Percentiles rank a stretch among this genome's conserved stretches.
phyloP scores from a whole-genome alignment of 2,113 vertebrate genomes.

The Sporophila hypoxantha region DNA sequence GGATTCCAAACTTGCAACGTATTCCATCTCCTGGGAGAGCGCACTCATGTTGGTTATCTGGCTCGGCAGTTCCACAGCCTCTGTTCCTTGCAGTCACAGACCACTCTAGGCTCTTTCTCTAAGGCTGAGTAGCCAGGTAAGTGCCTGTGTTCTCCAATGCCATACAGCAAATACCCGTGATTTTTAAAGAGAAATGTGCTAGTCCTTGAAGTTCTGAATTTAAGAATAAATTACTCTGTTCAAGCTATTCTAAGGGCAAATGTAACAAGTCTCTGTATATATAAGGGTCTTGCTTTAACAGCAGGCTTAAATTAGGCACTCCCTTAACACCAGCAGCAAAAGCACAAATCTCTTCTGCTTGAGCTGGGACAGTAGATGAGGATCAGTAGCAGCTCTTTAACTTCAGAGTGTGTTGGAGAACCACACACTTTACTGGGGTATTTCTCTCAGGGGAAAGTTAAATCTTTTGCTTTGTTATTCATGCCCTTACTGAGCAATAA shows the following conservation, averaged over 20 bases:
- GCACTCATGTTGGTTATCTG: neutral
- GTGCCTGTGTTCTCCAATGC: neutral
- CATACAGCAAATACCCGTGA: neutral
- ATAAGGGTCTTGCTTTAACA: neutral
- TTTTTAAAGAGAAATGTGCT: neutral
- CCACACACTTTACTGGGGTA: neutral
- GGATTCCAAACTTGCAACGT: neutral
- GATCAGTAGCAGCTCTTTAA: constrained; percentile 4
- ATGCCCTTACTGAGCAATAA: constrained; percentile 24
- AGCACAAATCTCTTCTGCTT: constrained; percentile 28
- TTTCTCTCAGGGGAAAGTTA: constrained; percentile 46
- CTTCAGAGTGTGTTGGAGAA: neutral
- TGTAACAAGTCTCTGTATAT: neutral
- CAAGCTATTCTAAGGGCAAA: neutral
- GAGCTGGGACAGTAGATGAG: neutral
- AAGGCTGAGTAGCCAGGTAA: neutral
- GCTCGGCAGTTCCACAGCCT: neutral
- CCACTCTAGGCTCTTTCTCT: neutral
- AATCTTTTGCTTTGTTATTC: neutral
- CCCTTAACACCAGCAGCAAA: constrained; percentile 25
- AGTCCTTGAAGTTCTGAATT: neutral
- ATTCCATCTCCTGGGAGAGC: neutral
- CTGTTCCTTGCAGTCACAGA: neutral
- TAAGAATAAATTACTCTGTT: neutral
- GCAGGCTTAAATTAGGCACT: neutral